phyloP scores from a whole-genome alignment of 2,797 vertebrate genomes.

The Gephyroberyx darwinii region DNA sequence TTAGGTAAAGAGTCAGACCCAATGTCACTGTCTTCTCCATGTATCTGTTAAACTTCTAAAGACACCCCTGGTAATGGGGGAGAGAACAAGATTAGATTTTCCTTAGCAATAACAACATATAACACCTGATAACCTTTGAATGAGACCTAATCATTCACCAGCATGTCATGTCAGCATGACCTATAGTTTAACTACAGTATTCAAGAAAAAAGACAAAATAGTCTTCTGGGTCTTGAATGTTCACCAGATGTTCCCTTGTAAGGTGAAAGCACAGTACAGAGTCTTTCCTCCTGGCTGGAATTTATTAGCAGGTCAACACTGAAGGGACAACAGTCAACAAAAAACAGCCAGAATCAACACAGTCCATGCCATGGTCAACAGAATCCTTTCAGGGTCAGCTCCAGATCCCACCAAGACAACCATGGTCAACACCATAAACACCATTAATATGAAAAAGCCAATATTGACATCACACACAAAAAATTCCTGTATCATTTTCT shows the following conservation, averaged over 20 bases:
- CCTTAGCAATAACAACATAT: not conserved
- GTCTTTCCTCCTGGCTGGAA: conserved; percentile 46
- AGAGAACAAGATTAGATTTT: conserved; percentile 21
- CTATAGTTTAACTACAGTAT: conserved; percentile 8
- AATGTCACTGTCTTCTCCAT: conserved; percentile 70
- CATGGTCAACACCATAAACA: conserved; percentile 66
- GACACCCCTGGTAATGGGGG: conserved; percentile 17
- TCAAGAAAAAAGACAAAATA: conserved; percentile 8
- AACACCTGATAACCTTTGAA: conserved; percentile 13
- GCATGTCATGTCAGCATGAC: not conserved
- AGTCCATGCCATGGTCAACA: conserved; percentile 60
- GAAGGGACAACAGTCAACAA: conserved; percentile 69
- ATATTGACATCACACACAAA: conserved; percentile 29
- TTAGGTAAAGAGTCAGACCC: conserved; percentile 69
- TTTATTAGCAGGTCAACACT: conserved; percentile 76
- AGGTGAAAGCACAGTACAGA: conserved; percentile 40
- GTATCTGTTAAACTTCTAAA: conserved; percentile 25
- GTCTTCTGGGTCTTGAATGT: conserved; percentile 13
- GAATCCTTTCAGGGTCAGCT: conserved; percentile 35
- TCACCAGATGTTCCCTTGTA: conserved; percentile 68
- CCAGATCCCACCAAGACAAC: conserved; percentile 45
- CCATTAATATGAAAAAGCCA: conserved; percentile 26
- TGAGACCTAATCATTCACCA: not conserved
- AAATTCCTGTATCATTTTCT: conserved; percentile 8
- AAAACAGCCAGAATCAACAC: conserved; percentile 68